phyloP scores from a whole-genome alignment of 2,888 invertebrate genomes.

The Melieria omissa region DNA sequence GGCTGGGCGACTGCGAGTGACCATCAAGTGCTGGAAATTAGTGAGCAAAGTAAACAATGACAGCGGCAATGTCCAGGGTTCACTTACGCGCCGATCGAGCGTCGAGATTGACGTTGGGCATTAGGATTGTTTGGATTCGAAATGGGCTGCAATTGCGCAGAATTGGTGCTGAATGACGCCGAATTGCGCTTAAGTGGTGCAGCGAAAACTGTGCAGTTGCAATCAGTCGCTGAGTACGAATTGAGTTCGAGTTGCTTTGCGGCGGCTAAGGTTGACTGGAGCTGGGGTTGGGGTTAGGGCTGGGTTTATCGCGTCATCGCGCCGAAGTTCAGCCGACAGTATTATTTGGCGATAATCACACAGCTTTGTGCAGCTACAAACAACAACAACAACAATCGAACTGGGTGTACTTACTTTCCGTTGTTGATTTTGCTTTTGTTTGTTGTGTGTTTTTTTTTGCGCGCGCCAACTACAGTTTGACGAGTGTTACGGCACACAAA shows the following conservation, averaged over 20 bases:
- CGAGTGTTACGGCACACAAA: constrained; percentile 10
- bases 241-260: constrained; percentile 1
- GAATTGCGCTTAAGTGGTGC: too few species aligned
- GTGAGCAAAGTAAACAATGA: constrained; percentile 43
- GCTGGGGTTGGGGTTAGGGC: too few species aligned
- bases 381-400: too few species aligned
- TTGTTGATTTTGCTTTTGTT: neutral
- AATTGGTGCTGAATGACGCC: too few species aligned
- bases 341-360: too few species aligned
- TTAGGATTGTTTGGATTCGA: neutral
- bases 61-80: constrained; percentile 9
- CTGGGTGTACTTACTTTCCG: neutral
- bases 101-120: neutral
- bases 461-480: neutral
- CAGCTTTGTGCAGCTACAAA: too few species aligned
- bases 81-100: neutral
- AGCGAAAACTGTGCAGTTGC: neutral
- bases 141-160: too few species aligned
- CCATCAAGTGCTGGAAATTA: constrained; percentile 61
- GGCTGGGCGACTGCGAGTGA: constrained; percentile 34
- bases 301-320: too few species aligned
- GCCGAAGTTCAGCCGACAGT: too few species aligned
- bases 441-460: neutral
- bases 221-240: too few species aligned
- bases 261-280: too few species aligned